These are phyloP conservation scores for Holothuria glaberrima DNA, from an alignment of 35 echinoderm and acorn worm species.

Conservation along the genomic window DNA sequence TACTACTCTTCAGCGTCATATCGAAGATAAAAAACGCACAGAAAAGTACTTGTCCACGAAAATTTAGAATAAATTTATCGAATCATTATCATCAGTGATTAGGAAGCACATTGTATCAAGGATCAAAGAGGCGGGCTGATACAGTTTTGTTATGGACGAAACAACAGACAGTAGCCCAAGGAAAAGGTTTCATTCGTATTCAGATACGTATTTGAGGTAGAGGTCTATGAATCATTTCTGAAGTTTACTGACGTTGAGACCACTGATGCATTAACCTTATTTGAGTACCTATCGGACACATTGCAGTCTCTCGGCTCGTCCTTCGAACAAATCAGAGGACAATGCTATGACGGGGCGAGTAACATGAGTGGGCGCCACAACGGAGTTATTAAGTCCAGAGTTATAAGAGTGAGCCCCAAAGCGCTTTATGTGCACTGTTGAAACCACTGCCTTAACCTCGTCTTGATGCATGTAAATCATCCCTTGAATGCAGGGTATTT, in stretches of 20 bases:
- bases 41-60: background rate
- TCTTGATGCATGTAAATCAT: slow-evolving; percentile 47
- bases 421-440: slow-evolving; percentile 50
- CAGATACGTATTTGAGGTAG: slow-evolving; percentile 22
- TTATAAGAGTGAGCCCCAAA: slow-evolving; percentile 38
- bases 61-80: slow-evolving; percentile 38
- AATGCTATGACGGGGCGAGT: slow-evolving; percentile 45
- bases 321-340: slow-evolving; percentile 21
- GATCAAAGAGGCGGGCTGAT: slow-evolving; percentile 40
- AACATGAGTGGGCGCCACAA: slow-evolving; percentile 48
- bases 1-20: too few relatives aligned
- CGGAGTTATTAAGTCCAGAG: slow-evolving; percentile 31
- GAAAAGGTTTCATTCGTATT: slow-evolving; percentile 35
- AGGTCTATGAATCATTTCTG: slow-evolving; percentile 36
- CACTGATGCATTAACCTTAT: slow-evolving; percentile 44
- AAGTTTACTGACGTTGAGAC: slow-evolving; percentile 13
- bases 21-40: too few relatives aligned
- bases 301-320: slow-evolving; percentile 5
- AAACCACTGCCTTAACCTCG: slow-evolving; percentile 48
- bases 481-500: background rate
- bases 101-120: slow-evolving; percentile 5
- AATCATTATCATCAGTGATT: background rate
- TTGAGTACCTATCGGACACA: slow-evolving; percentile 23
- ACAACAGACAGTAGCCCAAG: slow-evolving; percentile 8
- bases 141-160: slow-evolving; percentile 43